Base-by-base conservation (phyloP, 2,797 vertebrate species). In the Pyrocephalus nanus region DNA sequence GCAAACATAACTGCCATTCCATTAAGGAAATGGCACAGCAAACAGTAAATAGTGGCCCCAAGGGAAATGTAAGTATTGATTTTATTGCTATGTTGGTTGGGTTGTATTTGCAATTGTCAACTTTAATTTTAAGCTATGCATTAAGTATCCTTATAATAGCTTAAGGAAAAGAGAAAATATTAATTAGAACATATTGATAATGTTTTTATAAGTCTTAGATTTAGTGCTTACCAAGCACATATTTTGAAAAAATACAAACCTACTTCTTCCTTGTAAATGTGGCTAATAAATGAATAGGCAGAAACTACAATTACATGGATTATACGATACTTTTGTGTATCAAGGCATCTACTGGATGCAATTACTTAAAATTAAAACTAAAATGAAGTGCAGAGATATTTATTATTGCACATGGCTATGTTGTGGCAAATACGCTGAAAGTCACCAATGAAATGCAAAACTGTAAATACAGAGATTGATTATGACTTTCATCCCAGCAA, bases 41-140 rank as follows among this genome's bases (percentile, higher is more conserved):
- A 98, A 98, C 97, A 98, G 98, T 98, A 98, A 98, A 98, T 98
- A 98, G 97, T 97, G 95, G 97, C 98, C 98, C 97, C 97, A 60
- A 97, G 98, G 98, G 98, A 98, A 98, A 98, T 98, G 98, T 98
- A 98, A 97, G 97, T 97, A 98, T 98, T 98, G 98, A 98, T 98
- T 98, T 98, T 98, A 98, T 98, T 98, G 97, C 98, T 96, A 95
- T 97, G 98, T 97, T 98, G 97, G 97, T 98, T 98, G 98, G 98
- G 97, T 98, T 97, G 97, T 97, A 97, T 98, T 98, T 98, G 98
- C 97, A 98, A 98, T 98, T 98, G 98, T 98, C 98, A 98, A 98
- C 97, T 98, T 97, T 98, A 97, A 98, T 98, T 98, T 98, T 97
- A 97, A 97, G 89, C 94, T 97, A 81, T 97, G 97, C 96, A 98